Evolutionary conservation across 2,113 vertebrate genomes (phyloP).

Genomic region (Sturnus vulgaris): DNA sequence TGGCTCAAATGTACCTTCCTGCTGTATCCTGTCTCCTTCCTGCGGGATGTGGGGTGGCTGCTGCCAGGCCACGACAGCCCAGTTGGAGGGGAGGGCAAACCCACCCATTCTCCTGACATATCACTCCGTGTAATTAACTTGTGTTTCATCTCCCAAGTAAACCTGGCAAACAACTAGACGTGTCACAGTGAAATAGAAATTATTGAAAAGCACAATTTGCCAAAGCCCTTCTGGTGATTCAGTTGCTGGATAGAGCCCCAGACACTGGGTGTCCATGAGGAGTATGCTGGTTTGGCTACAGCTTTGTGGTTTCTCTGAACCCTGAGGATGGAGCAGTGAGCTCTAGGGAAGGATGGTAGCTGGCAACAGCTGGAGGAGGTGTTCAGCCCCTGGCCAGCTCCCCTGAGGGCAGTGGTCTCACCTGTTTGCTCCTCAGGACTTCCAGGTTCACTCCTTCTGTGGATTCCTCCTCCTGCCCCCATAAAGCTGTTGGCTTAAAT

Average conservation of each 20-base stretch:
- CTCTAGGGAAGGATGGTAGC: neutral
- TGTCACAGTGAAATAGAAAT: neutral
- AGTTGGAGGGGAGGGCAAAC: neutral
- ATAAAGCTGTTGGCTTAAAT: neutral
- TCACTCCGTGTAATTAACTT: constrained; percentile 7
- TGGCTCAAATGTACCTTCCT: constrained; percentile 33
- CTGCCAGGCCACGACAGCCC: neutral
- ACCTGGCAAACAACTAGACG: neutral
- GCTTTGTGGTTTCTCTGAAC: neutral
- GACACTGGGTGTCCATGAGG: neutral
- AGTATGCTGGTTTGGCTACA: neutral
- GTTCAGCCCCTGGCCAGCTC: neutral
- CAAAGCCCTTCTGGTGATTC: neutral
- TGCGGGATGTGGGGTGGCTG: neutral
- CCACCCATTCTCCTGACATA: neutral
- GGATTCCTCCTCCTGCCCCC: neutral
- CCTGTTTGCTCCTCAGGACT: neutral
- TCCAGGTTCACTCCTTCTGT: neutral
- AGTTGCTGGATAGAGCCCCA: constrained; percentile 47
- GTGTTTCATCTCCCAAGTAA: constrained; percentile 27
- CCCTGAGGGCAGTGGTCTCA: fast-evolving
- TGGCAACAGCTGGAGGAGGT: neutral
- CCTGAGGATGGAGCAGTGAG: neutral
- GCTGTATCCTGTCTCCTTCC: neutral
- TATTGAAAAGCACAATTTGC: neutral